Evolutionary conservation across 1,140 invertebrate species (phyloP).

Genomic region (Eurosta solidaginis): DNA sequence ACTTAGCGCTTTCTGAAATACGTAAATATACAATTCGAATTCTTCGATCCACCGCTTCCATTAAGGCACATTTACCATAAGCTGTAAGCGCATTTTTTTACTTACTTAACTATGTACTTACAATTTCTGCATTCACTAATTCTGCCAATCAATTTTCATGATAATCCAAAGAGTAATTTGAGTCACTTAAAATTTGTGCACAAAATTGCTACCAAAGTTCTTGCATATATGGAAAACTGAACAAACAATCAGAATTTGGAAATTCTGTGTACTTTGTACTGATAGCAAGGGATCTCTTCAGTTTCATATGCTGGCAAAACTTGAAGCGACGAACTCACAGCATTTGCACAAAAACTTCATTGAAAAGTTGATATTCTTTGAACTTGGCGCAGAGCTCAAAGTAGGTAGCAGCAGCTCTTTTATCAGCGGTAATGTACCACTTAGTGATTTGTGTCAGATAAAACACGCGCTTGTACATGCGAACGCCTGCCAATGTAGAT

Average conservation of each 20-base stretch:
- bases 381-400: conserved; percentile 28
- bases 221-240: too few species aligned
- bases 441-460: conserved; percentile 42
- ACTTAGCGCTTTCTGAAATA: too few species aligned
- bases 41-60: too few species aligned
- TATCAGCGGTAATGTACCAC: conserved; percentile 36
- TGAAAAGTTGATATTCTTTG: neutral
- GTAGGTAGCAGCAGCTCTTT: conserved; percentile 33
- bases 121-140: conserved; percentile 42
- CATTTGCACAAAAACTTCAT: neutral
- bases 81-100: conserved; percentile 45
- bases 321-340: neutral
- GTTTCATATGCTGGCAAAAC: too few species aligned
- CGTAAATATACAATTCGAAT: too few species aligned
- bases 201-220: neutral
- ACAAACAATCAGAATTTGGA: too few species aligned
- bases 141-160: conserved; percentile 57
- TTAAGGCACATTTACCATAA: too few species aligned
- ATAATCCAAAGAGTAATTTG: conserved; percentile 57
- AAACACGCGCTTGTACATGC: neutral
- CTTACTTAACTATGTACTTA: conserved; percentile 34
- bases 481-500: too few species aligned
- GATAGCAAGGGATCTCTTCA: too few species aligned
- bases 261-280: too few species aligned
- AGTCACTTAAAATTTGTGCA: conserved; percentile 42